phyloP scores from a whole-genome alignment of 1,140 invertebrate genomes.

The Zaprionus inermis region DNA sequence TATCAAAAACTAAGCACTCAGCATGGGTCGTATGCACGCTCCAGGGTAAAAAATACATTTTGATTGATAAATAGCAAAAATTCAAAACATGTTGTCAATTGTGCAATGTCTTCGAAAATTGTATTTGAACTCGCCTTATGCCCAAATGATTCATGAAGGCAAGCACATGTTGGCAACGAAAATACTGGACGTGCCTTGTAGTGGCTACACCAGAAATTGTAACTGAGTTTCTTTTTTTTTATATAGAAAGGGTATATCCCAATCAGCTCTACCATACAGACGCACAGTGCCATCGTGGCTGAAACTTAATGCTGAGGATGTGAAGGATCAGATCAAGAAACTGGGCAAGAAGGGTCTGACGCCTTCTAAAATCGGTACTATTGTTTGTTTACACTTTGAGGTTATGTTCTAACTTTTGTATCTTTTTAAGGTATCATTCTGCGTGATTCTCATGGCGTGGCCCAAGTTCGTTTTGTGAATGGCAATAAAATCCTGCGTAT shows the following conservation, averaged over 20 bases:
- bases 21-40: constrained; percentile 80
- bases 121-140: neutral
- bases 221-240: constrained; percentile 80
- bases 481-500: constrained; percentile 99
- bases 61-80: constrained; percentile 13
- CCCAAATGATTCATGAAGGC: constrained; percentile 14
- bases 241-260: constrained; percentile 99
- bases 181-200: constrained; percentile 19
- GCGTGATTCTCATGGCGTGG: constrained; percentile 99
- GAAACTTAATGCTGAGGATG: constrained; percentile 98
- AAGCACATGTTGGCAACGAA: constrained; percentile 70
- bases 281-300: constrained; percentile 99
- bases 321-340: constrained; percentile 98
- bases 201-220: neutral
- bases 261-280: constrained; percentile 99
- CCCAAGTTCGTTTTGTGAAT: constrained; percentile 98
- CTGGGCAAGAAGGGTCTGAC: constrained; percentile 99
- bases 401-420: constrained; percentile 88
- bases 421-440: constrained; percentile 95
- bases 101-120: neutral
- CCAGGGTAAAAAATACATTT: constrained; percentile 55
- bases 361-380: constrained; percentile 98
- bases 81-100: constrained; percentile 29
- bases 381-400: constrained; percentile 85
- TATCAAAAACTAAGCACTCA: constrained; percentile 69